Percentiles rank a stretch among this genome's conserved stretches.
Evolutionary conservation across 1,140 invertebrate genomes (phyloP).

Genomic region (Philotrypesis tridentata): DNA sequence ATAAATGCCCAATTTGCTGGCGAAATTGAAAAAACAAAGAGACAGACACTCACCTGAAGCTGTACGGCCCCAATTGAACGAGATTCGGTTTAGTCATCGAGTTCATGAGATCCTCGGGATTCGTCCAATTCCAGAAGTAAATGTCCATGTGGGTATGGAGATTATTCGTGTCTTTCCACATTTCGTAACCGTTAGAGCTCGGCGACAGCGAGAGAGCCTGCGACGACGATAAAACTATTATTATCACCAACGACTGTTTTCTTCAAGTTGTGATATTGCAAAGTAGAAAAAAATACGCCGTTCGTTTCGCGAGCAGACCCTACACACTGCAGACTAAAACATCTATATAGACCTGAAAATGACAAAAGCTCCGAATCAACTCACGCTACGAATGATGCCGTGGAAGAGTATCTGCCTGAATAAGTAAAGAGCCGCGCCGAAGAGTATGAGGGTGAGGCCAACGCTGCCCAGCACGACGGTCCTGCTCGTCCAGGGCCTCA

Average conservation of each 20-base stretch:
- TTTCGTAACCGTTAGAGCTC: conserved; percentile 65
- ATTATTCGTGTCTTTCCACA: conserved; percentile 73
- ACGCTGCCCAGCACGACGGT: conserved; percentile 62
- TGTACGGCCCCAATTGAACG: conserved; percentile 81
- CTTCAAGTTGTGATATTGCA: too few species aligned
- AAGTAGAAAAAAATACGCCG: too few species aligned
- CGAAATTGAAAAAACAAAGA: too few species aligned
- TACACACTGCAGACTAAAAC: too few species aligned
- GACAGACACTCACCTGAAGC: conserved; percentile 75
- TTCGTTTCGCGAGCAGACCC: too few species aligned
- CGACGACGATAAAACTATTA: not conserved
- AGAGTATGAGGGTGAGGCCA: conserved; percentile 68
- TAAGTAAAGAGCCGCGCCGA: conserved; percentile 59
- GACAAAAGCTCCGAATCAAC: not conserved
- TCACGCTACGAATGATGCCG: conserved; percentile 60
- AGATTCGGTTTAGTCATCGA: conserved; percentile 73
- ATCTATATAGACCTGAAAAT: too few species aligned
- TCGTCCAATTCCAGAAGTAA: conserved; percentile 78
- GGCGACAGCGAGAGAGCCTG: conserved; percentile 66
- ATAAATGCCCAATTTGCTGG: too few species aligned
- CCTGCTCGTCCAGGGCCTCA: conserved; percentile 67
- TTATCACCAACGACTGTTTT: too few species aligned
- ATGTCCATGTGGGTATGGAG: conserved; percentile 74
- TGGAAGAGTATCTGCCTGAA: conserved; percentile 59
- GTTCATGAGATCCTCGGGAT: conserved; percentile 68